Evolutionary conservation across 2,888 invertebrate genomes (phyloP), one percentile per base, ranked within the genome.

Genomic region (Dynastes tityus): DNA sequence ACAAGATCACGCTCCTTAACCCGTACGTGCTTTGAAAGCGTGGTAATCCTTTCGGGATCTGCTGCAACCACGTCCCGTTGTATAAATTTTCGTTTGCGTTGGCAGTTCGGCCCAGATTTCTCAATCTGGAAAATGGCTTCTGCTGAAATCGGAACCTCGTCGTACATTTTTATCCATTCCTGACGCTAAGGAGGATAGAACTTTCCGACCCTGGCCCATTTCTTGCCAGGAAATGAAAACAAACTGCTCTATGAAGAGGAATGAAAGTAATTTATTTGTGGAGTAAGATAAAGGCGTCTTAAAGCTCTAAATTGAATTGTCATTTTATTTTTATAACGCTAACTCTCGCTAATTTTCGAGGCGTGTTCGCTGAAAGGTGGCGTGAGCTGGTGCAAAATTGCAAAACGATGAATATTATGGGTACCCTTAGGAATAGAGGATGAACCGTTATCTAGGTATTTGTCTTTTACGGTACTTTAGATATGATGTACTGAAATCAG

Each of bases 151-250:
- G 16, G n/a, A 65, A 22, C 65, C 45, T 16, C 16, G 45, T 22
- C 65, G 65, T 65, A 65, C 65, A 65, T 65, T 65, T 65, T 65
- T 65, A 65, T 65, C 65, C 37, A 65, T 65, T 8, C 55, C 8
- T 8, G 16, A 27, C 22, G 0, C 16, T 55, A 16, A 22, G 13
- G 22, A 55, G 4, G 16, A 55, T n/a, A 5, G 5, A 22, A 22
- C 22, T 4, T 1, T 55, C 6, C n/a, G 22, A 22, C 16, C 16
- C 6, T 22, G 55, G 8, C 55, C 6, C 5, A n/a, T 9, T 55
- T 55, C 9, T 22, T 2, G 22, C 8, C 55, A 16, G n/a, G 22
- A 27, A 55, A 55, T 55, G 55, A 55, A 55, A 55, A 55, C 22
- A 55, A 55, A 55, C 55, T 55, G 8, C 9, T 22, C 55, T 8